phyloP scores from a whole-genome alignment of 2,888 invertebrate species.

The Phyllotreta striolata region DNA sequence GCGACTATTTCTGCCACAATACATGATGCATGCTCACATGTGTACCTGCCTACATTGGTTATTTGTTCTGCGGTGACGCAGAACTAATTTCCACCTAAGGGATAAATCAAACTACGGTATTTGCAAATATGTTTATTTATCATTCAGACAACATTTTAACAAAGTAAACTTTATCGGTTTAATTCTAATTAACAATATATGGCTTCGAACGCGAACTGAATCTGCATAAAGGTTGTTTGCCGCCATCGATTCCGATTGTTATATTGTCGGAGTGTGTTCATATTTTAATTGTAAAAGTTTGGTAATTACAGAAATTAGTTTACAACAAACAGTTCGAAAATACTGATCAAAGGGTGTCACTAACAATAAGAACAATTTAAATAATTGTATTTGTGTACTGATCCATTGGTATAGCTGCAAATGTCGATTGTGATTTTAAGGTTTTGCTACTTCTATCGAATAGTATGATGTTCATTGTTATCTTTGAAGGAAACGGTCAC shows the following conservation, averaged over 20 bases:
- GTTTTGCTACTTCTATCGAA: too few species aligned
- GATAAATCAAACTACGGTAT: not conserved
- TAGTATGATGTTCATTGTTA: too few species aligned
- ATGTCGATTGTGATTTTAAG: too few species aligned
- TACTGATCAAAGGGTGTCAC: too few species aligned
- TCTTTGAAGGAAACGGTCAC: not conserved
- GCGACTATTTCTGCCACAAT: too few species aligned
- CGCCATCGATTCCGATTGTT: not conserved
- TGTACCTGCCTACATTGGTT: not conserved
- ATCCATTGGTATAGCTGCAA: too few species aligned
- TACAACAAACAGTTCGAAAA: too few species aligned
- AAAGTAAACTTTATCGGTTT: slow-evolving; percentile 13
- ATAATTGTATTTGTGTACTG: too few species aligned
- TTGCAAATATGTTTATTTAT: slow-evolving; percentile 4
- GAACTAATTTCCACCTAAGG: slow-evolving; percentile 6
- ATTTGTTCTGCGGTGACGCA: not conserved
- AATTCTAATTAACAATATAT: slow-evolving; percentile 1
- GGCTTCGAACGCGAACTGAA: not conserved
- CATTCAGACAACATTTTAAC: slow-evolving; percentile 6
- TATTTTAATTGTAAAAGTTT: not conserved
- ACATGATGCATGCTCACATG: not conserved
- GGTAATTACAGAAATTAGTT: too few species aligned
- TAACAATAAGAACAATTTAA: too few species aligned
- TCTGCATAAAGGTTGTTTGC: not conserved
- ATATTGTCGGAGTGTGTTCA: not conserved